Evolutionary conservation across 2,888 invertebrate species (phyloP).

Genomic region (Polydesmus complanatus): DNA sequence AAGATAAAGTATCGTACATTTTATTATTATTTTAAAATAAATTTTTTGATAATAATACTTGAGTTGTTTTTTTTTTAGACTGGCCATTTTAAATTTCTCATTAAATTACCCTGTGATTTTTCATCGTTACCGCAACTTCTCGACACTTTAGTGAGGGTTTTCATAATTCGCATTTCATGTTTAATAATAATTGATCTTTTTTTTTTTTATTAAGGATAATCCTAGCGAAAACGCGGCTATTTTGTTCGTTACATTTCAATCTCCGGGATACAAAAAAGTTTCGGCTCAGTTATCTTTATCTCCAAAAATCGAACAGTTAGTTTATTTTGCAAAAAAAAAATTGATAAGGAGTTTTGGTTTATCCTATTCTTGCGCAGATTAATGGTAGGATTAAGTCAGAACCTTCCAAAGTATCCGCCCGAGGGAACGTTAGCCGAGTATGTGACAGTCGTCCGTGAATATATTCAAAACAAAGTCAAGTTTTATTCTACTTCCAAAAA

Average conservation of each 20-base stretch:
- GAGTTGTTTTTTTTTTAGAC: constrained; percentile 22
- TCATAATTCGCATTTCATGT: too few relatives aligned
- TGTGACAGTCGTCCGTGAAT: constrained; percentile 29
- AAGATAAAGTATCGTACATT: constrained; percentile 30
- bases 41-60: too few relatives aligned
- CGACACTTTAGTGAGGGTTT: too few relatives aligned
- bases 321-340: neutral
- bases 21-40: constrained; percentile 1
- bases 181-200: too few relatives aligned
- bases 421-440: constrained; percentile 33
- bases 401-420: constrained; percentile 37
- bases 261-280: constrained; percentile 34
- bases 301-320: constrained; percentile 34
- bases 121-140: constrained; percentile 44
- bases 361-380: too few relatives aligned
- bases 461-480: constrained; percentile 31
- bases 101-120: constrained; percentile 49
- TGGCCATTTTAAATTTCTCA: constrained; percentile 47
- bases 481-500: too few relatives aligned
- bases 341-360: neutral
- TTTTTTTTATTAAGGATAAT: too few relatives aligned
- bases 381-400: too few relatives aligned
- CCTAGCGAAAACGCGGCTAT: constrained; percentile 38
- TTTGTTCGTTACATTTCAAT: constrained; percentile 42
- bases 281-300: constrained; percentile 37